Conservation (phyloP, 2,888 invertebrate genomes). For the Yponomeuta malinellus region DNA sequence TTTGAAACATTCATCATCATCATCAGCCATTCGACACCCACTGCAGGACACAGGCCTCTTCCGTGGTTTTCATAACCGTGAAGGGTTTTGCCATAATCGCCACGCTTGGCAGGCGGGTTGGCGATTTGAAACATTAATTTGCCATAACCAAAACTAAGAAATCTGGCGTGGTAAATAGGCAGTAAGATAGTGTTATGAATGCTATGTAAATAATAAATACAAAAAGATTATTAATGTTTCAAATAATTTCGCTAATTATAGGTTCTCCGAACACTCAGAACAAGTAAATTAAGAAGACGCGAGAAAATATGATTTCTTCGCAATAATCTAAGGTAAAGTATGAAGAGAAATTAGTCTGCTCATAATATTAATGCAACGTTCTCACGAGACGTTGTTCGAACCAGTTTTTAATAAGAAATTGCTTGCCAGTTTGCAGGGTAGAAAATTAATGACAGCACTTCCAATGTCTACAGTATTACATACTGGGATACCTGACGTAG, state of each 20-base stretch:
- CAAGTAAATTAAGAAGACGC: background rate
- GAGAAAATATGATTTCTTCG: background rate
- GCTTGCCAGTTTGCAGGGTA: constrained; percentile 33
- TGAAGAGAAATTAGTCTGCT: constrained; percentile 17
- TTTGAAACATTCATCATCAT: no score
- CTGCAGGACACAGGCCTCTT: no score
- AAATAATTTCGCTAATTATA: no score
- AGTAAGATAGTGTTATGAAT: no score
- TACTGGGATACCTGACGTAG: background rate
- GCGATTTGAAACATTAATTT: background rate
- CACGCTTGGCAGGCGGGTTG: no score
- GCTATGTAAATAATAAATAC: no score
- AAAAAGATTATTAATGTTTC: no score
- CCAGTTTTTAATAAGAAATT: constrained; percentile 55
- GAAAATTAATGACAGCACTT: constrained; percentile 44
- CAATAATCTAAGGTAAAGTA: constrained; percentile 4
- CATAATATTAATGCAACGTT: constrained; percentile 31
- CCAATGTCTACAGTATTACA: constrained; percentile 15
- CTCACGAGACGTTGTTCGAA: constrained; percentile 34
- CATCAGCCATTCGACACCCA: no score
- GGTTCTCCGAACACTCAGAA: background rate
- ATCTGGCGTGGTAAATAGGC: background rate
- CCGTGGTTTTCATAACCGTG: no score
- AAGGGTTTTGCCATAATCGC: no score
- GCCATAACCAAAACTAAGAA: background rate